These are phyloP conservation scores for Passer montanus DNA, from an alignment of 2,113 vertebrate species.

Conservation along the genomic window DNA sequence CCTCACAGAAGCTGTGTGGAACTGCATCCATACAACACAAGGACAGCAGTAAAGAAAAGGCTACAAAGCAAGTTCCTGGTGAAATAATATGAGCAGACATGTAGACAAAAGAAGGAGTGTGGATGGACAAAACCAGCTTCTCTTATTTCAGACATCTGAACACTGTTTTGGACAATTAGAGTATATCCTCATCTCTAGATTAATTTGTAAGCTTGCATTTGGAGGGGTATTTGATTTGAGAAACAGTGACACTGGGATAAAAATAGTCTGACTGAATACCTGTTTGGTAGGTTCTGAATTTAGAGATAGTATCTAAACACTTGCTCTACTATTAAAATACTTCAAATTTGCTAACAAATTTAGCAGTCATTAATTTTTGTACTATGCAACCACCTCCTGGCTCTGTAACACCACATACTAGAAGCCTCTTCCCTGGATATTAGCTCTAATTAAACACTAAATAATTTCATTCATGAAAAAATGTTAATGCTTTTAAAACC, in stretches of 20 bases:
- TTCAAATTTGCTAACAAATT: neutral
- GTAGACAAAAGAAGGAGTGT: neutral
- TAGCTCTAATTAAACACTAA: neutral
- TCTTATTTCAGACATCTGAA: neutral
- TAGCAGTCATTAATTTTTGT: neutral
- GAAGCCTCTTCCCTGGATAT: neutral
- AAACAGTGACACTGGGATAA: neutral
- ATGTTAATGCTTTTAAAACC: neutral
- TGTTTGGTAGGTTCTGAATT: neutral
- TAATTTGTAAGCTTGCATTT: neutral
- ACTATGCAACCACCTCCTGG: neutral
- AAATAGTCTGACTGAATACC: neutral
- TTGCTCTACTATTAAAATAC: neutral
- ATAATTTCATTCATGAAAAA: neutral
- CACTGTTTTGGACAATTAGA: neutral
- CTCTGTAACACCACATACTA: neutral
- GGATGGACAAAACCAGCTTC: neutral
- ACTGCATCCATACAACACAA: neutral
- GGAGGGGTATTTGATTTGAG: neutral
- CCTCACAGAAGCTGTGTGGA: neutral
- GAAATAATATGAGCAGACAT: neutral
- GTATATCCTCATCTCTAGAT: neutral
- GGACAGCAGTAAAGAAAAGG: neutral
- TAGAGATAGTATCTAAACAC: neutral
- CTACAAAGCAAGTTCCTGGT: neutral